Evolutionary conservation across 2,888 invertebrate genomes (phyloP), one percentile per base, ranked within the genome.

Genomic region (Cerastis rubricosa): DNA sequence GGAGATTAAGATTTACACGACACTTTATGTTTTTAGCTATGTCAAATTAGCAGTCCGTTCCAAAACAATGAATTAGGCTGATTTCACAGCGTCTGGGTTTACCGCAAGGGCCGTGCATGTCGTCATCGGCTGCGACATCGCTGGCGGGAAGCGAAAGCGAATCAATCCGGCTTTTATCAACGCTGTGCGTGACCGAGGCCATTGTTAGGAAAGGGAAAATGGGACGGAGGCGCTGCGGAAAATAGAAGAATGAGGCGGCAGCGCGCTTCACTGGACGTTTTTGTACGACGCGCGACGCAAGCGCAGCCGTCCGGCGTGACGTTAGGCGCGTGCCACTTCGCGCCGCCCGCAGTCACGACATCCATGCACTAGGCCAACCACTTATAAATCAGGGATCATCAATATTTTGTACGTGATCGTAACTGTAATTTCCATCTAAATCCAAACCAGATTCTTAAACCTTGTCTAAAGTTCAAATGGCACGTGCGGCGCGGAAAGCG

Each of bases 141-240:
- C 86, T 91, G 88, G 86, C 88, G 93, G 91, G 95, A 95, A 95
- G 94, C 95, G 96, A 96, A 96, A 96, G 96, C 96, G 96, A 94
- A 95, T 95, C 95, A 94, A 95, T 96, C 88, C 92, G 95, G 89
- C 91, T 93, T 93, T 93, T 94, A 94, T 94, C 92, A 93, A 93
- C 89, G 90, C 90, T 91, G 92, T 93, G 95, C 96, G 96, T 96
- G 95, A 96, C 95, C 94, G 94, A 94, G 94, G 95, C 95, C 94
- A 95, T 95, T 95, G 95, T 96, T 95, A 92, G 93, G 93, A 94
- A 96, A 96, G 93, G 92, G 94, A 95, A 95, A 96, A 95, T 94
- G 88, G 96, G 95, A 94, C 95, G 91, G 91, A 93, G 92, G 90
- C 90, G 86, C 91, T 91, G 90, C 92, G 92, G 93, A 94, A 95